Evolutionary conservation across 2,113 vertebrate species (phyloP).

Genomic region (Coptodon bakossiorum): DNA sequence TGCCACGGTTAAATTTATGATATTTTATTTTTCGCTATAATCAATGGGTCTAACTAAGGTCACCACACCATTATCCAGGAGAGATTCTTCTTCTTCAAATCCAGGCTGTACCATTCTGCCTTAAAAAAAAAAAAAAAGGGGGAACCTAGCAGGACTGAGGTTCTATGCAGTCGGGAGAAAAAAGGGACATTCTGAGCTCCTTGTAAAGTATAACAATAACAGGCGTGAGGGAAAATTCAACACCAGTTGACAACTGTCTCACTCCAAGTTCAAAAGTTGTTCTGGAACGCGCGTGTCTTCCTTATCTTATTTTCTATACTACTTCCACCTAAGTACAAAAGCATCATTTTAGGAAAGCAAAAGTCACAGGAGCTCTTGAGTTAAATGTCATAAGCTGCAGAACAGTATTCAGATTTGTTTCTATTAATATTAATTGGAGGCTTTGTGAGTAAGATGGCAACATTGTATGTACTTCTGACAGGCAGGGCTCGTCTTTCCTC

Average conservation of each 20-base stretch:
- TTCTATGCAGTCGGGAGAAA: neutral
- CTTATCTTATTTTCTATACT: neutral
- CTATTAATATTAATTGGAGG: neutral
- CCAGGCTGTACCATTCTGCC: neutral
- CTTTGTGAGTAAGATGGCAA: neutral
- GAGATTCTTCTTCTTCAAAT: neutral
- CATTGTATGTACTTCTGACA: neutral
- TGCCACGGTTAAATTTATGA: neutral
- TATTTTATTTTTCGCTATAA: neutral
- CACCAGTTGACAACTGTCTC: neutral
- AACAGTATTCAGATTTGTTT: neutral
- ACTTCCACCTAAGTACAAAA: neutral
- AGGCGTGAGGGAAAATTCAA: neutral
- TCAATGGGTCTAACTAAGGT: neutral
- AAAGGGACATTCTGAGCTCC: neutral
- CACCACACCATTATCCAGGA: neutral
- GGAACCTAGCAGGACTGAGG: neutral
- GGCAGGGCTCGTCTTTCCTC: neutral
- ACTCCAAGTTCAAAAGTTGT: neutral
- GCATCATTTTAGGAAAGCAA: neutral
- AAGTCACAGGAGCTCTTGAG: neutral
- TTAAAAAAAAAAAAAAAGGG: neutral
- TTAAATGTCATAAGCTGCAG: neutral
- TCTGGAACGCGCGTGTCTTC: neutral
- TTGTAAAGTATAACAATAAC: neutral